These are phyloP conservation scores for Cyphomyrmex costatus DNA, from an alignment of 1,140 invertebrate species.

Conservation along the genomic window DNA sequence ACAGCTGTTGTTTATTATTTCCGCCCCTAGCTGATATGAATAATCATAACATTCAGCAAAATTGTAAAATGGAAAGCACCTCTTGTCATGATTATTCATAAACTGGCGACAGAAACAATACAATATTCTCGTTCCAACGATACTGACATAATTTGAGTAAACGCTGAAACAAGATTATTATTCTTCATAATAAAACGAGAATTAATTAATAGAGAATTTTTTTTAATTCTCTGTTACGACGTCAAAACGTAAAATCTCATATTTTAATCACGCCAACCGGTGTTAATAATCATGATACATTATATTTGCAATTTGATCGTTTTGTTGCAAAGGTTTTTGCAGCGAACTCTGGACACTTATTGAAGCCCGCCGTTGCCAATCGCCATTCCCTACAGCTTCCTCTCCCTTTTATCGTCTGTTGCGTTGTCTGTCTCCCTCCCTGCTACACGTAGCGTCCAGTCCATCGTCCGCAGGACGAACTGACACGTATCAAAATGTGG, in stretches of 20 bases:
- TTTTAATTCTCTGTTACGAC: not conserved
- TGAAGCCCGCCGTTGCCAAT: conserved; percentile 49
- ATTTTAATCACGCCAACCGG: conserved; percentile 26
- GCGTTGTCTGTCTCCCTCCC: conserved; percentile 17
- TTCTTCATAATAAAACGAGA: conserved; percentile 7
- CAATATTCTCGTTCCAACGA: not conserved
- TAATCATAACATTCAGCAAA: conserved; percentile 31
- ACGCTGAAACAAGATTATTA: not conserved
- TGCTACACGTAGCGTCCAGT: conserved; percentile 14
- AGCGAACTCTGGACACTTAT: conserved; percentile 52
- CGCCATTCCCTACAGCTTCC: conserved; percentile 38
- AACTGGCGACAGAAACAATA: not conserved
- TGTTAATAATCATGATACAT: conserved; percentile 46
- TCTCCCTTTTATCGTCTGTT: conserved; percentile 44
- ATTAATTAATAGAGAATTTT: conserved; percentile 15
- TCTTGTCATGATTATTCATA: conserved; percentile 27
- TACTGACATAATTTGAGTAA: conserved; percentile 13
- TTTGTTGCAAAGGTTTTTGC: conserved; percentile 42
- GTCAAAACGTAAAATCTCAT: not conserved
- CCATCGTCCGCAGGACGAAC: conserved; percentile 49
- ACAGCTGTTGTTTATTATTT: conserved; percentile 25
- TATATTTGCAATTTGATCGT: conserved; percentile 41
- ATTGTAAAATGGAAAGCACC: conserved; percentile 1
- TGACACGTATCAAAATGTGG: conserved; percentile 63
- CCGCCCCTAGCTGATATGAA: not conserved